Percentiles rank a stretch among this genome's conserved stretches.
These are phyloP conservation scores for Diadema setosum DNA, from an alignment of 35 echinoderm and acorn worm genomes.

Conservation along the genomic window DNA sequence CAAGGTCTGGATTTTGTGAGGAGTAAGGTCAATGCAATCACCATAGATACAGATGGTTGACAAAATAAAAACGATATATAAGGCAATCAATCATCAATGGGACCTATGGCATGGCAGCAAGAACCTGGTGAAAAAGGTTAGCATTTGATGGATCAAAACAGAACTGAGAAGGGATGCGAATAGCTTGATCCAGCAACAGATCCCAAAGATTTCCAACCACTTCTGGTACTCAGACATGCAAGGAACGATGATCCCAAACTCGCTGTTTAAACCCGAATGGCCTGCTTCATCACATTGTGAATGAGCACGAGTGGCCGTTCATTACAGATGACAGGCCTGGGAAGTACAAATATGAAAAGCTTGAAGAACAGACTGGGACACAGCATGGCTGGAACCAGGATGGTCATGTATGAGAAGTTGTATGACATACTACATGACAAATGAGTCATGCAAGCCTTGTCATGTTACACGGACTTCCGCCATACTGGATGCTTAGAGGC, in stretches of 20 bases:
- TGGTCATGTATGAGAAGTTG: neutral
- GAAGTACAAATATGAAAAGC: slow-evolving; percentile 4
- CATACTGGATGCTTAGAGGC: slow-evolving; percentile 40
- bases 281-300: slow-evolving; percentile 49
- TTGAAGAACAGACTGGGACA: neutral
- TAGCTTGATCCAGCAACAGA: slow-evolving; percentile 33
- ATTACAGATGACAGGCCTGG: slow-evolving; percentile 15
- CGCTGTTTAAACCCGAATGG: neutral
- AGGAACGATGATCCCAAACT: neutral
- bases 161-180: slow-evolving; percentile 25
- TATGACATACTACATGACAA: neutral
- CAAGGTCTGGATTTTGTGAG: slow-evolving; percentile 34
- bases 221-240: slow-evolving; percentile 26
- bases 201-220: slow-evolving; percentile 23
- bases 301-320: slow-evolving; percentile 38
- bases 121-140: slow-evolving; percentile 40
- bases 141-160: slow-evolving; percentile 3
- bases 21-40: neutral
- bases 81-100: slow-evolving; percentile 9
- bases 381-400: neutral
- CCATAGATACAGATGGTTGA: slow-evolving; percentile 38
- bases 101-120: slow-evolving; percentile 52
- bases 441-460: slow-evolving; percentile 5
- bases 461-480: slow-evolving; percentile 27
- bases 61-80: slow-evolving; percentile 16